Percentiles rank a stretch among this genome's conserved stretches.
Evolutionary conservation across 2,113 vertebrate genomes (phyloP).

Genomic region (Parus major): DNA sequence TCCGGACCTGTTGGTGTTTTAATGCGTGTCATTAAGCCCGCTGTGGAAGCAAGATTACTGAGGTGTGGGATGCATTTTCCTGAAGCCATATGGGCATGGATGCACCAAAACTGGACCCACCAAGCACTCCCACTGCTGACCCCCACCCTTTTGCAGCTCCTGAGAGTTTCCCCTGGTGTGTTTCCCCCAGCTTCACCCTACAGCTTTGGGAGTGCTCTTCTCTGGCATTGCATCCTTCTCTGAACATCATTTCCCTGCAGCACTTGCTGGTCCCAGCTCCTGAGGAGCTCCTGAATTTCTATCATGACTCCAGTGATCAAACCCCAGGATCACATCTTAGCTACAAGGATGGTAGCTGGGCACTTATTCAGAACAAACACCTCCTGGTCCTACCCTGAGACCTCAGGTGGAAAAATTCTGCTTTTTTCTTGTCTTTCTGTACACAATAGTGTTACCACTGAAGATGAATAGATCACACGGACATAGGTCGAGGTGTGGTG

Average conservation of each 20-base stretch:
- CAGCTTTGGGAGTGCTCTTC: background rate
- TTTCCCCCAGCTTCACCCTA: background rate
- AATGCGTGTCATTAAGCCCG: accelerated
- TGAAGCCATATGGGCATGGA: accelerated
- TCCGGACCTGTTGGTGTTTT: background rate
- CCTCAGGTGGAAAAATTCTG: background rate
- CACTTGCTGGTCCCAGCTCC: background rate
- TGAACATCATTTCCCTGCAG: background rate
- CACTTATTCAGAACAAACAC: background rate
- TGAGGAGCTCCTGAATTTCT: background rate
- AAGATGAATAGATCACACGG: no score
- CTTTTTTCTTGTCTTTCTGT: background rate
- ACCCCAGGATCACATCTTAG: background rate
- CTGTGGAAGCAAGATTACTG: background rate
- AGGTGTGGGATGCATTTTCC: background rate
- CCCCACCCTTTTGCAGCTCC: background rate
- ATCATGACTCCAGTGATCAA: background rate
- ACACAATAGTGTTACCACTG: no score
- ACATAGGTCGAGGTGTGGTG: no score
- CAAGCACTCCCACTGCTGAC: accelerated
- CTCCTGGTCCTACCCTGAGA: background rate
- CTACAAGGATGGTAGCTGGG: background rate
- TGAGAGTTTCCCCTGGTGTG: accelerated
- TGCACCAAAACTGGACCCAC: background rate
- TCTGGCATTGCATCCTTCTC: accelerated